A percentile compares a stretch with the other conserved stretches of the same genome.
phyloP scores from a whole-genome alignment of 2,888 invertebrate species.

The Metopia argyrocephala region DNA sequence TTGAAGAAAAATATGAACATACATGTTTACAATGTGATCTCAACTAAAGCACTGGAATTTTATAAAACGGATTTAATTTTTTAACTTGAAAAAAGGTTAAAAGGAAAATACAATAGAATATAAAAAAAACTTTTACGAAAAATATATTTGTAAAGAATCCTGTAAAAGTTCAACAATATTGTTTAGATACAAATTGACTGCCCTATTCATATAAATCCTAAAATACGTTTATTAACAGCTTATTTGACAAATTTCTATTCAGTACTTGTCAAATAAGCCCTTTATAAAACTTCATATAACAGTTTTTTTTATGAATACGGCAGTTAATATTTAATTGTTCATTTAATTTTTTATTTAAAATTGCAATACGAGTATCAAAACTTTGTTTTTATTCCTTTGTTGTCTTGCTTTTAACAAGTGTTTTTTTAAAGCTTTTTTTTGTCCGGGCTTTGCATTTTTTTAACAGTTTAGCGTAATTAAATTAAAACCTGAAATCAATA shows the following conservation, averaged over 20 bases:
- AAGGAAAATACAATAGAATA: neutral
- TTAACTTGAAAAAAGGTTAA: neutral
- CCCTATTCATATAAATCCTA: too few relatives aligned
- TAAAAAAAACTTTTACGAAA: neutral
- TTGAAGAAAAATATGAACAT: slow-evolving; percentile 26
- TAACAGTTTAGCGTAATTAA: slow-evolving; percentile 31
- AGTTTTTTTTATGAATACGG: too few relatives aligned
- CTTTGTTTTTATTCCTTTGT: neutral
- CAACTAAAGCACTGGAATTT: slow-evolving; percentile 6
- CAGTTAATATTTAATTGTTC: neutral
- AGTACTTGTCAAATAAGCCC: too few relatives aligned
- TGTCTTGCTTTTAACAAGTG: slow-evolving; percentile 39
- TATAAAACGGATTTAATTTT: slow-evolving; percentile 5
- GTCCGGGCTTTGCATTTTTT: slow-evolving; percentile 18
- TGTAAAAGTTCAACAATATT: slow-evolving; percentile 59
- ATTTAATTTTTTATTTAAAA: neutral
- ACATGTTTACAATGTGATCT: slow-evolving; percentile 3
- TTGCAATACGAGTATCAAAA: slow-evolving; percentile 5
- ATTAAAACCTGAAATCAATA: too few relatives aligned
- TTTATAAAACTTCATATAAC: too few relatives aligned
- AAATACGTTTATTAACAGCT: too few relatives aligned
- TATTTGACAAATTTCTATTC: too few relatives aligned
- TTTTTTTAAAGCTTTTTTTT: slow-evolving; percentile 39
- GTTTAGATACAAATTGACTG: too few relatives aligned
- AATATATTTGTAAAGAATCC: neutral